Evolutionary conservation across 1,140 invertebrate genomes (phyloP), one percentile per base, ranked within the genome.

Genomic region (Conus ventricosus): DNA sequence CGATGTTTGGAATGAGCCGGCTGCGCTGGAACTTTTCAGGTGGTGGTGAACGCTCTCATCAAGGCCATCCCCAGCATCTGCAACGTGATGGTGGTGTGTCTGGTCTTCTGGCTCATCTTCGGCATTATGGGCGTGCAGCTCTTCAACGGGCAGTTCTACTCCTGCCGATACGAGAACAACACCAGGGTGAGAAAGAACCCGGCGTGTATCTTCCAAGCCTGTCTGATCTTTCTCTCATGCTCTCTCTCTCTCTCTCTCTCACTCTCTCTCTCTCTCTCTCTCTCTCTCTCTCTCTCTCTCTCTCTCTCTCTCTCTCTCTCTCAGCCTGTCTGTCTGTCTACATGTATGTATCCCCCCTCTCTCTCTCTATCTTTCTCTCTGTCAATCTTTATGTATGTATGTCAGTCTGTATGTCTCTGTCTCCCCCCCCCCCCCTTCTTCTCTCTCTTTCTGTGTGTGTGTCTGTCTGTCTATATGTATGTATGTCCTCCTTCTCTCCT

Each of bases 61-160:
- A 97, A 98, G 96, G 98, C 98, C 94, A 98, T 99, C 95, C 98
- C 98, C 94, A 97, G 97, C 96, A 99, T 99, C 96, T 97, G 98
- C 96, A 99, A 99, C 96, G 98, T 98, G 95, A 96, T 98, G 89
- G 96, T 98, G 90, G 97, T 98, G 93, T 98, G 97, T 95, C 96
- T 98, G 92, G 97, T 98, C 94, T 98, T 98, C 96, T 98, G 98
- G 98, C 96, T 98, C 89, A 98, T 98, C 94, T 98, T 98, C 95
- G 97, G 97, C 93, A 98, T 98, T 93, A 98, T 98, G 97, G 98
- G 98, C 88, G 97, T 98, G 86, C 97, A 98, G 95, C 96, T 98
- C 92, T 98, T 98, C 95, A 97, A 97, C 94, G 98, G 98, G 94
- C 98, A 98, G 96, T 99, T 98, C 96, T 97, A 97, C 95, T 96